Evolutionary conservation across 2,797 vertebrate species (phyloP).

Genomic region (Spinibarbus caldwelli): DNA sequence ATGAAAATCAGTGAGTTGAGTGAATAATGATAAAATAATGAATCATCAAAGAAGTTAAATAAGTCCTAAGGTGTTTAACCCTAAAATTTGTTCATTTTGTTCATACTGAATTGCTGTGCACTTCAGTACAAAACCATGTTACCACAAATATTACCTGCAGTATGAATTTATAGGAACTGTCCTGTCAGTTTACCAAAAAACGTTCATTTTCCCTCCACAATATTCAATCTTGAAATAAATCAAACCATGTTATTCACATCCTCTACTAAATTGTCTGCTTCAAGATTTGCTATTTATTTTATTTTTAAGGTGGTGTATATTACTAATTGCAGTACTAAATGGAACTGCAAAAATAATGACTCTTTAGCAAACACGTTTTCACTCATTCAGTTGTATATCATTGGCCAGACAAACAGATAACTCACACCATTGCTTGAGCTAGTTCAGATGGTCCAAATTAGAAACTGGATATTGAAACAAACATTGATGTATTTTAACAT

Average conservation of each 20-base stretch:
- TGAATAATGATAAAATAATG: background rate
- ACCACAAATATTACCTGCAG: background rate
- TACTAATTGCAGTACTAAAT: too few relatives aligned
- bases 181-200: slow-evolving; percentile 16
- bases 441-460: background rate
- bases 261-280: background rate
- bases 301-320: background rate
- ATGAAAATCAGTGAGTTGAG: background rate
- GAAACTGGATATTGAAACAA: too few relatives aligned
- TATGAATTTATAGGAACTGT: slow-evolving; percentile 30
- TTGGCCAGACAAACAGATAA: background rate
- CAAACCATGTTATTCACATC: slow-evolving; percentile 21
- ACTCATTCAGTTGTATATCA: background rate
- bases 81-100: background rate
- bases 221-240: slow-evolving; percentile 48
- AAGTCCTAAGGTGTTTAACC: background rate
- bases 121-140: slow-evolving; percentile 24
- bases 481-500: background rate
- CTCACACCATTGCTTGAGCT: background rate
- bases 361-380: background rate
- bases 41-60: background rate
- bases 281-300: background rate
- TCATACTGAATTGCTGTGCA: slow-evolving; percentile 15
- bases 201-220: background rate
- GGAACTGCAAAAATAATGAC: background rate